phyloP scores from a whole-genome alignment of 1,140 invertebrate genomes.

The Panagrolaimus sp. region DNA sequence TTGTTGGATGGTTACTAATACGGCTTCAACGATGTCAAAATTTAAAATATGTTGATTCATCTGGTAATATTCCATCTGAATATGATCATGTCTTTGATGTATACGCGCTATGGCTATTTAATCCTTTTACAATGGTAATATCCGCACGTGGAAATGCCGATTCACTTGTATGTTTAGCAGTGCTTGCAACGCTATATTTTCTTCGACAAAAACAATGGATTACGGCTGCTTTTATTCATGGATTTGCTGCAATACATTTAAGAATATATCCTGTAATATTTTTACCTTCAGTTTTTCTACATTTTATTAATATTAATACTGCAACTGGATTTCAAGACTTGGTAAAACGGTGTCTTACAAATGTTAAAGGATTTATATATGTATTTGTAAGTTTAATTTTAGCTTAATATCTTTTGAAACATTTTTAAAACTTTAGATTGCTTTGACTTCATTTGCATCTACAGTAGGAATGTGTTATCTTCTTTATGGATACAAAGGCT shows the following conservation, averaged over 20 bases:
- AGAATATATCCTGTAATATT: slow-evolving; percentile 87
- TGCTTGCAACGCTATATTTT: slow-evolving; percentile 68
- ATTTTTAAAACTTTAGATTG: slow-evolving; percentile 62
- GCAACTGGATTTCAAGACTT: slow-evolving; percentile 23
- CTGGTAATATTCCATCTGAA: background rate
- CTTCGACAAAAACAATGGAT: slow-evolving; percentile 39
- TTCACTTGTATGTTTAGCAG: slow-evolving; percentile 75
- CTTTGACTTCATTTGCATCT: slow-evolving; percentile 65
- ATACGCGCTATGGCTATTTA: slow-evolving; percentile 79
- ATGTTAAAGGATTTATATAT: slow-evolving; percentile 41
- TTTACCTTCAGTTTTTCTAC: slow-evolving; percentile 74
- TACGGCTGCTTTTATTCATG: slow-evolving; percentile 72
- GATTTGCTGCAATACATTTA: slow-evolving; percentile 76
- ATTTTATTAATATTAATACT: slow-evolving; percentile 59
- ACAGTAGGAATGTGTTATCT: slow-evolving; percentile 68
- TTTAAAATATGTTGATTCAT: background rate
- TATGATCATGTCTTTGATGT: slow-evolving; percentile 31
- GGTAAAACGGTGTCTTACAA: slow-evolving; percentile 25
- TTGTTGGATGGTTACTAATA: slow-evolving; percentile 71
- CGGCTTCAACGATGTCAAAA: slow-evolving; percentile 42
- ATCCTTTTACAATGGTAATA: slow-evolving; percentile 82
- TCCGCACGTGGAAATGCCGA: slow-evolving; percentile 92
- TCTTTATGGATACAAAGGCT: slow-evolving; percentile 78
- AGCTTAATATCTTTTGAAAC: slow-evolving; percentile 12
- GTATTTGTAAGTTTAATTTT: slow-evolving; percentile 64